These are phyloP conservation scores for Agrypnus murinus DNA, from an alignment of 2,888 invertebrate genomes.

Conservation along the genomic window DNA sequence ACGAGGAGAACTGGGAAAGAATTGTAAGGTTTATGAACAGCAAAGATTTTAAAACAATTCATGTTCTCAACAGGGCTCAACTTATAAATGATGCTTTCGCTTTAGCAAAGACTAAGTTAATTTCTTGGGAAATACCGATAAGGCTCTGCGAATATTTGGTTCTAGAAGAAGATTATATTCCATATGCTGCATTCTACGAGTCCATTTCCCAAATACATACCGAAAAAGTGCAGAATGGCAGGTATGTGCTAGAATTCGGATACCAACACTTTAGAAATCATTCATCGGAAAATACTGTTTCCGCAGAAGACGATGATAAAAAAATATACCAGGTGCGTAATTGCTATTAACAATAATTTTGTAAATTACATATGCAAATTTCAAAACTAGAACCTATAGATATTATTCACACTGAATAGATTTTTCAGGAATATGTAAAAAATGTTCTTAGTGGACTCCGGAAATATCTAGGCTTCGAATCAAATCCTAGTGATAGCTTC, in stretches of 20 bases:
- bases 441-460: neutral
- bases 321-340: neutral
- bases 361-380: neutral
- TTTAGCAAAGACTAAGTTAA: conserved; percentile 76
- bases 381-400: neutral
- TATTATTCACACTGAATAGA: neutral
- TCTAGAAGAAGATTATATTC: conserved; percentile 77
- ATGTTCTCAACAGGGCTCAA: conserved; percentile 82
- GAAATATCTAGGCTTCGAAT: neutral
- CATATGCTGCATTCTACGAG: conserved; percentile 60
- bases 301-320: neutral
- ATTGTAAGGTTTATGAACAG: conserved; percentile 71
- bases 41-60: conserved; percentile 72
- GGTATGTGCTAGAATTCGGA: neutral
- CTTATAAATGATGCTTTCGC: conserved; percentile 83
- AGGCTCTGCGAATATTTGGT: conserved; percentile 76
- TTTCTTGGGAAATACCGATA: conserved; percentile 74
- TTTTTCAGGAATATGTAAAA: conserved; percentile 10
- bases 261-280: conserved; percentile 12
- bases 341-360: neutral
- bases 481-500: neutral
- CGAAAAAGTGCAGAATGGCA: neutral
- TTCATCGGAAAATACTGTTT: neutral
- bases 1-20: conserved; percentile 78
- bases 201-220: neutral